Conservation (phyloP, 2,797 vertebrate species). For the Sorex maritimensis region DNA sequence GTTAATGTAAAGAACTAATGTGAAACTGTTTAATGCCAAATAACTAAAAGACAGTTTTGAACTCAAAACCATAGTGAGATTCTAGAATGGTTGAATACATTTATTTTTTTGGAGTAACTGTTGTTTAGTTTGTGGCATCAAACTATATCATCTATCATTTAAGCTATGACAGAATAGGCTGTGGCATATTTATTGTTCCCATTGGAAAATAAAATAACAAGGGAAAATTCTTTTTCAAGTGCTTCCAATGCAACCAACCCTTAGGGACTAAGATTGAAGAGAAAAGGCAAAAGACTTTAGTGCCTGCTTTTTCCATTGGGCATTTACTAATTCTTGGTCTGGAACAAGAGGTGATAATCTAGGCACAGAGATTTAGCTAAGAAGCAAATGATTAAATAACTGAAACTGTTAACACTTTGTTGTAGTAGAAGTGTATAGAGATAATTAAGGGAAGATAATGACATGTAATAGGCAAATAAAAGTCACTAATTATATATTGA, state of each 20-base stretch:
- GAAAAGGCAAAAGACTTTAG: not conserved
- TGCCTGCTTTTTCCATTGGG: not conserved
- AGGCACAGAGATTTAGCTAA: not conserved
- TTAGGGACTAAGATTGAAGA: not conserved
- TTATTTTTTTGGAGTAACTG: not conserved
- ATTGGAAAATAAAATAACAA: not conserved
- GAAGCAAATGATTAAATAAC: not conserved
- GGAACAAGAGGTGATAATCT: constrained; percentile 3
- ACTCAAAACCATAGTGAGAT: not conserved
- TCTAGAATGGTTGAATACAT: not conserved
- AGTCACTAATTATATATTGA: not conserved
- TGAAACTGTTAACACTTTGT: constrained; percentile 5
- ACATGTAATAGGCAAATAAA: not conserved
- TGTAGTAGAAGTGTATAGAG: constrained; percentile 15
- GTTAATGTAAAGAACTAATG: constrained; percentile 24
- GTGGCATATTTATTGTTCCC: not conserved
- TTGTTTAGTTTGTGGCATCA: not conserved
- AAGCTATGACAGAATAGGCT: not conserved
- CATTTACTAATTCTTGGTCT: not conserved
- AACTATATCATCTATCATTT: not conserved
- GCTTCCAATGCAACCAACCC: not conserved
- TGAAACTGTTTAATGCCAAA: constrained; percentile 35
- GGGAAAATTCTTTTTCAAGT: not conserved
- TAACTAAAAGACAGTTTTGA: not conserved
- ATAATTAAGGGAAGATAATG: constrained; percentile 24